Conservation (phyloP, 2,113 vertebrate genomes). For the Gymnobelideus leadbeateri region DNA sequence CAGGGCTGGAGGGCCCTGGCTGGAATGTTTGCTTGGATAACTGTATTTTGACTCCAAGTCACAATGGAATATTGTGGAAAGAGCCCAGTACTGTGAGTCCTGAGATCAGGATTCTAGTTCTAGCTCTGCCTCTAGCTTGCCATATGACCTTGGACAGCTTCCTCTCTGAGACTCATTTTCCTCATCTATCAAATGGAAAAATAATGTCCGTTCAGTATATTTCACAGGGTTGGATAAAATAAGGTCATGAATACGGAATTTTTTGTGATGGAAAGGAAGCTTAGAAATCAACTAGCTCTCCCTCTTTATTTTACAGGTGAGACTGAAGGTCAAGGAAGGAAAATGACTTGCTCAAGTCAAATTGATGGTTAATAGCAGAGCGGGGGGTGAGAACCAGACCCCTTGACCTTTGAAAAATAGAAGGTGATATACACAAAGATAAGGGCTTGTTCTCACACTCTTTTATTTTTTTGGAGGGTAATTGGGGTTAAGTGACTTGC, state of each 20-base stretch:
- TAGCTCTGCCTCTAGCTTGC: background rate
- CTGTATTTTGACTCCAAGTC: background rate
- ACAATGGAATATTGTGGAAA: background rate
- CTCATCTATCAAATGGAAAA: background rate
- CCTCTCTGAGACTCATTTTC: background rate
- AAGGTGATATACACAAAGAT: background rate
- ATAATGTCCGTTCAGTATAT: background rate
- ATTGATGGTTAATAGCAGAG: background rate
- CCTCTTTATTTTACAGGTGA: background rate
- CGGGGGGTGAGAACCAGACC: background rate
- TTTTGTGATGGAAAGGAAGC: background rate
- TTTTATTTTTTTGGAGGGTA: background rate
- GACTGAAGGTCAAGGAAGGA: background rate
- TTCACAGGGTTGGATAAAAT: background rate
- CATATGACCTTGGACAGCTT: background rate
- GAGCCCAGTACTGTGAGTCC: background rate
- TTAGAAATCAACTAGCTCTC: background rate
- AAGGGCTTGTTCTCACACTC: background rate
- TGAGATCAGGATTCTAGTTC: background rate
- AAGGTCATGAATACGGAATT: background rate
- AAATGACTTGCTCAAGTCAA: background rate
- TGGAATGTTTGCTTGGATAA: background rate
- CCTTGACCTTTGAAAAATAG: background rate
- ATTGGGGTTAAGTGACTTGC: too few species aligned
- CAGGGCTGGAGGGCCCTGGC: background rate